Conservation (phyloP, 2,888 invertebrate genomes). For the Chrysomela aeneicollis region DNA sequence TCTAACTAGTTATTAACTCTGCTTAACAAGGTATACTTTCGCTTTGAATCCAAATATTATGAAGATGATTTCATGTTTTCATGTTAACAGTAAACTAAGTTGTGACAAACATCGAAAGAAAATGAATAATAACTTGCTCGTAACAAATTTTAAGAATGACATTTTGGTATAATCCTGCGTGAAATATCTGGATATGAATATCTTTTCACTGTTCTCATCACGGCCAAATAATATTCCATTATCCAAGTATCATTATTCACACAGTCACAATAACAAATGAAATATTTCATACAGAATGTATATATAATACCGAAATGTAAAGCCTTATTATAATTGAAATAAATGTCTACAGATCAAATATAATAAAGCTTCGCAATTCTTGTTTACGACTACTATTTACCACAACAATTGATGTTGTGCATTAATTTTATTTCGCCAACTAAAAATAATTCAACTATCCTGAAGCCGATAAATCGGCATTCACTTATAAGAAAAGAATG, state of each 20-base stretch:
- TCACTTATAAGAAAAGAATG: constrained; percentile 7
- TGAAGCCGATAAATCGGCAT: constrained; percentile 16
- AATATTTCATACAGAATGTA: constrained; percentile 1
- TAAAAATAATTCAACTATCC: background rate
- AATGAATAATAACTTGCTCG: no score
- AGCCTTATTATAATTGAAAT: constrained; percentile 19
- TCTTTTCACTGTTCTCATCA: background rate
- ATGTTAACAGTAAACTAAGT: no score
- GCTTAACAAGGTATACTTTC: no score
- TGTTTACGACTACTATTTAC: constrained; percentile 18
- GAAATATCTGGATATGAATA: no score
- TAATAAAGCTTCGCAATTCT: constrained; percentile 14
- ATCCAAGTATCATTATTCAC: background rate
- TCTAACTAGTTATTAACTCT: no score
- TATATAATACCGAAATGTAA: constrained; percentile 16
- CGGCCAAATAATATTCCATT: background rate
- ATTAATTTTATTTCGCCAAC: constrained; percentile 12
- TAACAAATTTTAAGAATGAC: no score
- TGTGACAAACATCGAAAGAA: no score
- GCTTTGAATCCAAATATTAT: no score
- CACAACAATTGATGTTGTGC: constrained; percentile 18
- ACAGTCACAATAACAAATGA: constrained; percentile 9
- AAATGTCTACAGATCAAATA: constrained; percentile 6
- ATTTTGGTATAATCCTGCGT: no score
- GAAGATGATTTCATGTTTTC: no score